Percentiles rank a stretch among this genome's conserved stretches.
Evolutionary conservation across 2,113 vertebrate species (phyloP).

Genomic region (Rhegmatorhina hoffmannsi): DNA sequence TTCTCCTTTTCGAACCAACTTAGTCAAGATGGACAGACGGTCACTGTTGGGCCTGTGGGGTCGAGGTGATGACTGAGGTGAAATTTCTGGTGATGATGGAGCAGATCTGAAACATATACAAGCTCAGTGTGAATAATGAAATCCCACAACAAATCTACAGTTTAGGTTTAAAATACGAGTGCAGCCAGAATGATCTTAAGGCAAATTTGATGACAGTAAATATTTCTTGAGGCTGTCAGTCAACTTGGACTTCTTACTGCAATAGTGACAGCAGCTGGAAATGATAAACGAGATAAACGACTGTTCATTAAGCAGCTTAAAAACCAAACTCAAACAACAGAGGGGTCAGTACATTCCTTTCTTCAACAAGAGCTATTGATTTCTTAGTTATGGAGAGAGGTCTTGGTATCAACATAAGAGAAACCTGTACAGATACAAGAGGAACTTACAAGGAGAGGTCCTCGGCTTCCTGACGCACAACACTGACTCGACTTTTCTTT

Average conservation of each 20-base stretch:
- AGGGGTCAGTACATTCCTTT: not conserved
- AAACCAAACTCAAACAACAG: not conserved
- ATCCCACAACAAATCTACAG: not conserved
- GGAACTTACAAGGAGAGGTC: conserved; percentile 91
- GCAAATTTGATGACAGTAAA: not conserved
- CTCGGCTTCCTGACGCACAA: conserved; percentile 95
- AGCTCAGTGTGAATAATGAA: not conserved
- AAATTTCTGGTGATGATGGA: conserved; percentile 96
- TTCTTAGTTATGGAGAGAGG: not conserved
- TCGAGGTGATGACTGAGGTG: conserved; percentile 95
- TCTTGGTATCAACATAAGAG: not conserved
- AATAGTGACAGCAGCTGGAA: not conserved
- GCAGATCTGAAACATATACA: conserved; percentile 81
- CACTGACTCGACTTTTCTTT: conserved; percentile 97
- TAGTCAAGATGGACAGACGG: conserved; percentile 93
- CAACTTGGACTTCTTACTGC: not conserved
- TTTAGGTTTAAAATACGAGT: not conserved
- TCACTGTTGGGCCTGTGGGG: conserved; percentile 95
- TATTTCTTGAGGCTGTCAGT: not conserved
- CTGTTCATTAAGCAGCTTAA: not conserved
- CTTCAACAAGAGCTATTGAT: not conserved
- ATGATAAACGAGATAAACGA: not conserved
- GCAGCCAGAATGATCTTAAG: not conserved
- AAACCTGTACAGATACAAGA: not conserved
- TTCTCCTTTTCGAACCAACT: conserved; percentile 95